Evolutionary conservation across 35 echinoderm and acorn worm species (phyloP).

Genomic region (Apostichopus japonicus): DNA sequence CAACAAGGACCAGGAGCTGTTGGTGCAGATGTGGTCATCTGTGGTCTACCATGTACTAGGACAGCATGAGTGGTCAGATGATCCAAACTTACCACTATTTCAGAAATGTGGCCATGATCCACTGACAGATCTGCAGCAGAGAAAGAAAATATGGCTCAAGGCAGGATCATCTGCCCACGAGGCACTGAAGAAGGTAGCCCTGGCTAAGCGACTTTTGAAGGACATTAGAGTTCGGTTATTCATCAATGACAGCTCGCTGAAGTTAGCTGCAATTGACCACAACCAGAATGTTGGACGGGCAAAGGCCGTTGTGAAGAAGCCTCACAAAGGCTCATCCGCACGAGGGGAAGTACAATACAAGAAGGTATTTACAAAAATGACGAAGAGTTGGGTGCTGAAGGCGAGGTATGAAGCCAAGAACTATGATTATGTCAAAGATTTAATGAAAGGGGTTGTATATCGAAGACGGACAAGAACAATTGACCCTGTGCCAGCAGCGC

Average conservation of each 20-base stretch:
- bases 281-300: conserved; percentile 23
- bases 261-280: conserved; percentile 27
- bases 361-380: not conserved
- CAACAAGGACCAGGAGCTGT: not conserved
- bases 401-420: conserved; percentile 12
- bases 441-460: too few relatives aligned
- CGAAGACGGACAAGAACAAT: too few relatives aligned
- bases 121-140: not conserved
- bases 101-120: not conserved
- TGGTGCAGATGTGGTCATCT: conserved; percentile 29
- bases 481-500: too few relatives aligned
- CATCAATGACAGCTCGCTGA: not conserved
- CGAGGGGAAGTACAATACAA: conserved; percentile 18
- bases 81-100: not conserved
- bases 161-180: not conserved
- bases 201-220: not conserved
- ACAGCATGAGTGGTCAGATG: not conserved
- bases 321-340: not conserved
- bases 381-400: conserved; percentile 28
- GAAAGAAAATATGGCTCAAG: conserved; percentile 5
- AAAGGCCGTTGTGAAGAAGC: conserved; percentile 3
- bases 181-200: not conserved
- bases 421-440: not conserved
- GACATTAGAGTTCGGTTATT: not conserved
- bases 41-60: not conserved